phyloP scores from a whole-genome alignment of 2,888 invertebrate genomes.

The Cabera pusaria region DNA sequence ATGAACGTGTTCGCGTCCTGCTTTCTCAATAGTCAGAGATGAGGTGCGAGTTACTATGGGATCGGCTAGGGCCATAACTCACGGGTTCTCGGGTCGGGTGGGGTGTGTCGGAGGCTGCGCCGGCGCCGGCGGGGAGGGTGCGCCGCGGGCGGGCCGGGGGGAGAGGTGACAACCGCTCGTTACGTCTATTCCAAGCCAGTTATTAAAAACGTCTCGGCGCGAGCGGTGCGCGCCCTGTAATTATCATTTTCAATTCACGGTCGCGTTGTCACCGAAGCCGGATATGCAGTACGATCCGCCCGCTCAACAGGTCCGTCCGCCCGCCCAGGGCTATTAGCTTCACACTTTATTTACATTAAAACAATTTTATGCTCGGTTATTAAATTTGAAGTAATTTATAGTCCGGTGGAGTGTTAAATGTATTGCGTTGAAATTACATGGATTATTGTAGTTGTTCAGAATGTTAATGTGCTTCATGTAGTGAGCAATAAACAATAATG shows the following conservation, averaged over 20 bases:
- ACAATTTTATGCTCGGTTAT: conserved; percentile 24
- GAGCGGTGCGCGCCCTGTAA: conserved; percentile 83
- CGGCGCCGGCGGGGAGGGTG: conserved; percentile 51
- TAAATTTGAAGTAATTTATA: conserved; percentile 24
- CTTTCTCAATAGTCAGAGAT: conserved; percentile 35
- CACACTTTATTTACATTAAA: conserved; percentile 41
- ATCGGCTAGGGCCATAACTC: conserved; percentile 70
- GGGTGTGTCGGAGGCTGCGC: conserved; percentile 69
- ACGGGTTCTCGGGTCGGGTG: conserved; percentile 57
- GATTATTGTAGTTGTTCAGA: too few species aligned
- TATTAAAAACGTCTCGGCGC: conserved; percentile 84
- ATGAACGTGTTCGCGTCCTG: conserved; percentile 37
- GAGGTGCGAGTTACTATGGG: conserved; percentile 15
- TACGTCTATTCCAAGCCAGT: conserved; percentile 83
- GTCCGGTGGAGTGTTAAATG: conserved; percentile 24
- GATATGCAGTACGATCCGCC: conserved; percentile 82
- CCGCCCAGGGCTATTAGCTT: conserved; percentile 58
- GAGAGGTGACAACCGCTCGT: conserved; percentile 83
- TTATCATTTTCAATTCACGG: conserved; percentile 73
- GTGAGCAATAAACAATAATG: too few species aligned
- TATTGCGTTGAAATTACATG: conserved; percentile 8
- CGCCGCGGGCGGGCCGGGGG: conserved; percentile 58
- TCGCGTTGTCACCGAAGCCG: conserved; percentile 75
- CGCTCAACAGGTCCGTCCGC: conserved; percentile 79
- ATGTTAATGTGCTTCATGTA: too few species aligned